phyloP scores from a whole-genome alignment of 2,113 vertebrate species.

The Nothoprocta pentlandii region DNA sequence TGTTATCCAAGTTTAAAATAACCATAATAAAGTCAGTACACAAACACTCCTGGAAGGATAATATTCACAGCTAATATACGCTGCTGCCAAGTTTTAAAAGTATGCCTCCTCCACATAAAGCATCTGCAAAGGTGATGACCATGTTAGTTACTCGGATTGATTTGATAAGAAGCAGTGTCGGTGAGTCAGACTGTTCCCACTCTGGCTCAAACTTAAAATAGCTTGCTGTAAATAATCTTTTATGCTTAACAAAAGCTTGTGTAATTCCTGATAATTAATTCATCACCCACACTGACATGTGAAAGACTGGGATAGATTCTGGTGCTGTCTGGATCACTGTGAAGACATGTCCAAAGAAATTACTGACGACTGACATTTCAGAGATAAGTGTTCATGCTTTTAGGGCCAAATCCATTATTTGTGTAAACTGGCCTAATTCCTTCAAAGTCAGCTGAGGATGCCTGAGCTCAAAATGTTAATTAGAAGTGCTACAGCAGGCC shows the following conservation, averaged over 20 bases:
- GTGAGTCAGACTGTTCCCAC: conserved; percentile 50
- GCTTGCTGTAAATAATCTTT: conserved; percentile 64
- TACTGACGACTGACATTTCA: neutral
- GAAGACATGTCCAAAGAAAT: neutral
- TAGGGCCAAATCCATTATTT: neutral
- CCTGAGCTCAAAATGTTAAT: neutral
- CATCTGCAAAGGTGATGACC: conserved; percentile 57
- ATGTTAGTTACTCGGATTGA: conserved; percentile 21
- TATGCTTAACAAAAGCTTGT: conserved; percentile 22
- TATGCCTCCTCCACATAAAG: conserved; percentile 40
- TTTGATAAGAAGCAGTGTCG: conserved; percentile 31
- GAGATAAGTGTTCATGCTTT: neutral
- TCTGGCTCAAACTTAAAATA: conserved; percentile 59
- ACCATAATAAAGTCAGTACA: conserved; percentile 26
- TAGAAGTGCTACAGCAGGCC: neutral
- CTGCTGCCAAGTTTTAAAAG: conserved; percentile 23
- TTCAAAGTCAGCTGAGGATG: conserved; percentile 10
- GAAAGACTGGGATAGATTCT: neutral
- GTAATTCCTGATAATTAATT: conserved; percentile 44
- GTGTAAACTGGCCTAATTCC: neutral
- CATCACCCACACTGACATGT: conserved; percentile 5
- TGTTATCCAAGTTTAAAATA: neutral
- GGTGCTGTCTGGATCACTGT: conserved; percentile 9
- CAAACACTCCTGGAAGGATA: conserved; percentile 44
- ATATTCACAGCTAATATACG: conserved; percentile 28